These are phyloP conservation scores for Caenorhabditis wallacei DNA, from an alignment of 2,888 invertebrate genomes.

Conservation along the genomic window DNA sequence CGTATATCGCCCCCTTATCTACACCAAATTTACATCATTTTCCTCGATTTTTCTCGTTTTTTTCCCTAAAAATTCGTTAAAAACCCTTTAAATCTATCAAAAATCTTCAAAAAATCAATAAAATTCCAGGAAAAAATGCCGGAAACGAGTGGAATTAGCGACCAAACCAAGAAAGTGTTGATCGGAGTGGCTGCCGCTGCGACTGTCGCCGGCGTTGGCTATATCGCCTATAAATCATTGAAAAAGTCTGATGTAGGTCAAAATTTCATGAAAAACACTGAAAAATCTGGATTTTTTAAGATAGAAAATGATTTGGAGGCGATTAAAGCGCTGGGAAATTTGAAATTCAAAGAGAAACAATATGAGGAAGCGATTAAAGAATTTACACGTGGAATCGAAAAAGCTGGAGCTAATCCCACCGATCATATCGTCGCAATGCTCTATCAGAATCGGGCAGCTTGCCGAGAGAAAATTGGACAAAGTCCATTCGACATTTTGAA, in stretches of 20 bases:
- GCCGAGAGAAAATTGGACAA: constrained; percentile 54
- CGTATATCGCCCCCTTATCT: constrained; percentile 33
- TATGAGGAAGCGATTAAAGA: constrained; percentile 50
- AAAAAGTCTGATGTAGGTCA: constrained; percentile 6
- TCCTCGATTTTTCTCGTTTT: constrained; percentile 11
- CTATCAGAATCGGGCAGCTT: constrained; percentile 64
- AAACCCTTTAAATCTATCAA: neutral
- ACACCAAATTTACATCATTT: constrained; percentile 24
- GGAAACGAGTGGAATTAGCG: constrained; percentile 39
- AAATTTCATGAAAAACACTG: neutral
- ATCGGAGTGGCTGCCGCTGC: constrained; percentile 56
- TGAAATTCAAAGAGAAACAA: constrained; percentile 52
- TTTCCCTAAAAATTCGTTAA: neutral
- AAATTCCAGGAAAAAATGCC: constrained; percentile 40
- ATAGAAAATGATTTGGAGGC: constrained; percentile 39
- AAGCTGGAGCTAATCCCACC: constrained; percentile 3
- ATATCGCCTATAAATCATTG: constrained; percentile 31
- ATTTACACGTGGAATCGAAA: constrained; percentile 55
- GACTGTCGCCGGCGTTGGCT: constrained; percentile 57
- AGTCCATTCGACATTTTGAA: constrained; percentile 47
- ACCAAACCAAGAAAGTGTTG: constrained; percentile 60
- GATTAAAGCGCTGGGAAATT: constrained; percentile 53
- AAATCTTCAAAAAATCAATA: neutral
- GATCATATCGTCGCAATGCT: constrained; percentile 59
- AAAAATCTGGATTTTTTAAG: constrained; percentile 40